A percentile compares a stretch with the other conserved stretches of the same genome.
These are phyloP conservation scores for Alexandromys fortis DNA, from an alignment of 2,113 vertebrate genomes.

Conservation along the genomic window DNA sequence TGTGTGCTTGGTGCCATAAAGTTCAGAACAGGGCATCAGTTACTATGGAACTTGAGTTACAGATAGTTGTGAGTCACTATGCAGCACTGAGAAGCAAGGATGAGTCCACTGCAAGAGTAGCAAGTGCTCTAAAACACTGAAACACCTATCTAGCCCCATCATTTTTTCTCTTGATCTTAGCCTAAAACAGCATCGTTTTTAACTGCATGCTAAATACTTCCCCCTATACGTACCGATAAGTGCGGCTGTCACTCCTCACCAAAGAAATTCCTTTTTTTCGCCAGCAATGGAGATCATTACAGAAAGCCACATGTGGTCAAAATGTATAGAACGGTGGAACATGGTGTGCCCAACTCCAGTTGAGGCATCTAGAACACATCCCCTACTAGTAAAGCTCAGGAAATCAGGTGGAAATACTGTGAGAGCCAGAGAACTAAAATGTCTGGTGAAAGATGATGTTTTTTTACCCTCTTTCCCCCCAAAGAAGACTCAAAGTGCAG, in stretches of 20 bases:
- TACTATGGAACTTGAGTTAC: not conserved
- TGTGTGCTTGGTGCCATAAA: not conserved
- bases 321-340: not conserved
- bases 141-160: not conserved
- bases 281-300: not conserved
- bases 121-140: not conserved
- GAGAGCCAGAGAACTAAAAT: no score
- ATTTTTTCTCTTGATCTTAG: not conserved
- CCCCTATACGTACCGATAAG: not conserved
- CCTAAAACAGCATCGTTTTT: not conserved
- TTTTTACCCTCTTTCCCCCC: no score
- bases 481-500: not conserved
- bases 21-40: not conserved
- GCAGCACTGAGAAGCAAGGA: not conserved
- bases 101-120: not conserved
- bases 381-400: not conserved
- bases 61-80: not conserved
- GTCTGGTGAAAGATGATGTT: not conserved
- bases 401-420: not conserved
- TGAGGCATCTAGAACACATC: not conserved
- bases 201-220: not conserved
- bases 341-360: not conserved
- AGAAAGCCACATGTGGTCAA: not conserved
- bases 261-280: not conserved
- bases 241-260: not conserved